A percentile compares a stretch with the other conserved stretches of the same genome.
phyloP scores from a whole-genome alignment of 2,797 vertebrate genomes.

The Pangasius larnaudii region DNA sequence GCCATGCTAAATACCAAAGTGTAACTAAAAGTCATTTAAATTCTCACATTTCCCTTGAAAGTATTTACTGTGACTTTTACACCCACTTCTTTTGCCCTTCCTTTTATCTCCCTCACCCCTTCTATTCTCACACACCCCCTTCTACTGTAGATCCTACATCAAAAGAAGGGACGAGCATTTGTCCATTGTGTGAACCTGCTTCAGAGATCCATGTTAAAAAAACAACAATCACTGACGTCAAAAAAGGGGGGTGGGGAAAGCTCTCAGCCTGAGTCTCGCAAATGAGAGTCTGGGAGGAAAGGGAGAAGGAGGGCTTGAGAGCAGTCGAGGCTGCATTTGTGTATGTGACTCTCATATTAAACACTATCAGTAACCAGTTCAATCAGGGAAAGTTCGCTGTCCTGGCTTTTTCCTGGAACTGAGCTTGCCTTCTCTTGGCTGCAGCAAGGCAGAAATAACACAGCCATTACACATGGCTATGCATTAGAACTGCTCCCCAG shows the following conservation, averaged over 20 bases:
- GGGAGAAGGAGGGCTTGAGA: background rate
- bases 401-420: constrained; percentile 38
- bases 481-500: constrained; percentile 45
- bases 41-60: background rate
- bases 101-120: constrained; percentile 32
- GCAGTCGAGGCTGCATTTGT: constrained; percentile 42
- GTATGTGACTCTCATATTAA: constrained; percentile 47
- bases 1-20: background rate
- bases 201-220: constrained; percentile 77
- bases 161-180: constrained; percentile 61
- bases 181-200: constrained; percentile 71
- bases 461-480: constrained; percentile 56
- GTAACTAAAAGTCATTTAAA: background rate
- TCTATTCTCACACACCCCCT: constrained; percentile 39
- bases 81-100: constrained; percentile 27
- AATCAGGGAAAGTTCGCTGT: constrained; percentile 48
- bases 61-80: constrained; percentile 28
- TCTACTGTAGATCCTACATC: constrained; percentile 55
- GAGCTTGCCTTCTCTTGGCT: constrained; percentile 37
- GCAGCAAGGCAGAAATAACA: constrained; percentile 46
- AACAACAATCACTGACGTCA: constrained; percentile 77
- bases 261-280: constrained; percentile 66
- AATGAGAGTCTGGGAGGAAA: constrained; percentile 16
- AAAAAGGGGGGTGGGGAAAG: constrained; percentile 42
- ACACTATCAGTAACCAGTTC: constrained; percentile 36